A percentile compares a stretch with the other conserved stretches of the same genome.
Conservation (phyloP, 2,113 vertebrate species). For the Microtus montanus region DNA sequence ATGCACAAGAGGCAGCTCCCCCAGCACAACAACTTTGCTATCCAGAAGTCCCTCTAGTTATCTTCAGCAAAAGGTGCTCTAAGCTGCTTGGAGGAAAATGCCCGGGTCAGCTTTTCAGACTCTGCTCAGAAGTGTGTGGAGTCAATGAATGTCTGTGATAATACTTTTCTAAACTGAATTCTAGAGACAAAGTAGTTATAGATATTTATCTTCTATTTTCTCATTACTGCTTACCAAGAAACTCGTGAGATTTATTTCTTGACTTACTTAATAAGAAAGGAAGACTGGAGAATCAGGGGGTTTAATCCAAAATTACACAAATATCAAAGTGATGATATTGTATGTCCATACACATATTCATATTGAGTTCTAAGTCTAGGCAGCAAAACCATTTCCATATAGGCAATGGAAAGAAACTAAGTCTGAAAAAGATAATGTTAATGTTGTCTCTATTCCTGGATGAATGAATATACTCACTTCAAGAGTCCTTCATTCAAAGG, state of each 20-base stretch:
- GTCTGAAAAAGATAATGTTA: not conserved
- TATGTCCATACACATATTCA: not conserved
- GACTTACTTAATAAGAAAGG: not conserved
- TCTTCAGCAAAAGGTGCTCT: not conserved
- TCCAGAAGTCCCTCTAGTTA: not conserved
- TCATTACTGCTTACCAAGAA: not conserved
- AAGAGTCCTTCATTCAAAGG: slow-evolving; percentile 27
- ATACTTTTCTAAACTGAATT: not conserved
- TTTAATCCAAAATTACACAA: not conserved
- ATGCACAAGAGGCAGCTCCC: not conserved
- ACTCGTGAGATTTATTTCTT: not conserved
- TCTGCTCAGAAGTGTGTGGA: not conserved
- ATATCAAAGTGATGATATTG: not conserved
- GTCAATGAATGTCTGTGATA: not conserved
- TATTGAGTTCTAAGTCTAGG: not conserved
- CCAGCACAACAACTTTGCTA: not conserved
- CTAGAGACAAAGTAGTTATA: not conserved
- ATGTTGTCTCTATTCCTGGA: not conserved
- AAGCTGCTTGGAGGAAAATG: not conserved
- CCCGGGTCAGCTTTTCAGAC: not conserved
- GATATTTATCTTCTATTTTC: not conserved
- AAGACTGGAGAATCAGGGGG: not conserved
- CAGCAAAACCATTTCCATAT: not conserved
- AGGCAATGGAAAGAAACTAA: slow-evolving; percentile 28
- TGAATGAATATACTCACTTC: not conserved